Percentiles rank a stretch among this genome's conserved stretches.
phyloP scores from a whole-genome alignment of 2,797 vertebrate species.

The Pseudomugil tenellus region DNA sequence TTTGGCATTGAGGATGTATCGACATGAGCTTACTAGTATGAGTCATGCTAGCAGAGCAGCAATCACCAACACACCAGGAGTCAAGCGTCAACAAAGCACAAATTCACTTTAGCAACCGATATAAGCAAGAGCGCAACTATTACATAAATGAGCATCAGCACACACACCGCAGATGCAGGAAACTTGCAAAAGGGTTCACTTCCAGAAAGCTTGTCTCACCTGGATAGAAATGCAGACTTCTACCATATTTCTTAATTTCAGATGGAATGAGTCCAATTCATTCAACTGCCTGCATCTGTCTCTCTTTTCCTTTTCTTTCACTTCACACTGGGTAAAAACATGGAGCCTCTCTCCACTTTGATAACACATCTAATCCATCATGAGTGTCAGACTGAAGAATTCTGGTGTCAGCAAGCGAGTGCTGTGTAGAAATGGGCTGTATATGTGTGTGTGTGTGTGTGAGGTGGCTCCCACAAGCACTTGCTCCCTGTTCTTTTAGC shows the following conservation, averaged over 20 bases:
- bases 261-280: constrained; percentile 51
- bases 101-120: constrained; percentile 4
- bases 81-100: constrained; percentile 10
- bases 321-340: constrained; percentile 66
- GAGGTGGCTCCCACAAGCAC: constrained; percentile 63
- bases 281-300: constrained; percentile 42
- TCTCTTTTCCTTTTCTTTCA: constrained; percentile 27
- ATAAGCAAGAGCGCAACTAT: neutral
- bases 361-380: constrained; percentile 87
- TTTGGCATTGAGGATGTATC: constrained; percentile 22
- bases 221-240: constrained; percentile 57
- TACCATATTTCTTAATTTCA: constrained; percentile 63
- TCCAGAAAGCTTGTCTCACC: constrained; percentile 38
- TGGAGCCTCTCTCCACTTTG: constrained; percentile 74
- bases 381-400: constrained; percentile 81
- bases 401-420: constrained; percentile 75
- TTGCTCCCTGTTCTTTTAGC: constrained; percentile 72
- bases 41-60: constrained; percentile 15
- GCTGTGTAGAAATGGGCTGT: constrained; percentile 54
- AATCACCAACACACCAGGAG: constrained; percentile 28
- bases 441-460: constrained; percentile 47
- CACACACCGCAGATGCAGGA: constrained; percentile 24
- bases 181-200: constrained; percentile 41
- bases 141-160: neutral
- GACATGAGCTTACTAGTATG: constrained; percentile 30